These are phyloP conservation scores for Luehdorfia chinensis DNA, from an alignment of 1,140 invertebrate species.

Conservation along the genomic window DNA sequence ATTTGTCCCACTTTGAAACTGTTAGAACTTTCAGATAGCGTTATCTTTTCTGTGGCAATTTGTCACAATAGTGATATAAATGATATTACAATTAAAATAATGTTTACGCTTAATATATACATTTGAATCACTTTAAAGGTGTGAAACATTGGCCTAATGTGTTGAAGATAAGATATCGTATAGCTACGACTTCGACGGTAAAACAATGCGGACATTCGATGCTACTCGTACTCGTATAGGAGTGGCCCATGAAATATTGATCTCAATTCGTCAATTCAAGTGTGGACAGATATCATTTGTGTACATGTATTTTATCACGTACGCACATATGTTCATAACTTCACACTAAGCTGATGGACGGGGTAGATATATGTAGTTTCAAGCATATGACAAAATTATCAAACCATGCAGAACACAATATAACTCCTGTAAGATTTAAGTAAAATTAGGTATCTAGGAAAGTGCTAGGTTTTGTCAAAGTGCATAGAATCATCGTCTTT, in stretches of 20 bases:
- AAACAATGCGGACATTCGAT: conserved; percentile 20
- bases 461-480: no score
- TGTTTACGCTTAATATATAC: no score
- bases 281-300: conserved; percentile 9
- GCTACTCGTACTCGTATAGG: no score
- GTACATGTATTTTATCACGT: conserved; percentile 33
- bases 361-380: no score
- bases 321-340: no score
- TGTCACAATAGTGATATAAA: conserved; percentile 3
- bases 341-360: background rate
- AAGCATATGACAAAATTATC: no score
- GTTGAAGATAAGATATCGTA: conserved; percentile 5
- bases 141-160: background rate
- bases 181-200: conserved; percentile 14
- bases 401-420: no score
- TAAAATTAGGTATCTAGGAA: no score
- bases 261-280: conserved; percentile 27
- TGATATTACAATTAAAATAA: conserved; percentile 1
- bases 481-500: no score
- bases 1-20: conserved; percentile 5
- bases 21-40: conserved; percentile 1
- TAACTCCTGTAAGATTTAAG: no score
- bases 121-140: conserved; percentile 10
- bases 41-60: background rate
- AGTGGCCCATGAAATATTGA: conserved; percentile 27